These are phyloP conservation scores for Papilio elwesi DNA, from an alignment of 2,888 invertebrate species.

Conservation along the genomic window DNA sequence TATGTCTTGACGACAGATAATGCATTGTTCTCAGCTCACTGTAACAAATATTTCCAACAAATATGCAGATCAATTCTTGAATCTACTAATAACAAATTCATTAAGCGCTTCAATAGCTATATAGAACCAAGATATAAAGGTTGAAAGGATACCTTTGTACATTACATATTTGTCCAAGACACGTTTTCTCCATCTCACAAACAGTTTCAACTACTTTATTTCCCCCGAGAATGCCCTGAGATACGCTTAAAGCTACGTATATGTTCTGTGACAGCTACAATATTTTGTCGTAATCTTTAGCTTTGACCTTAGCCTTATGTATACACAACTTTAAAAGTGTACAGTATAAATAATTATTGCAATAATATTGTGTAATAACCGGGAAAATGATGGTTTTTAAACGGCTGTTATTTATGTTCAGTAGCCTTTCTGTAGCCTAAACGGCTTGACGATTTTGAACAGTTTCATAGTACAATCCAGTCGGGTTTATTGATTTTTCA, in stretches of 20 bases:
- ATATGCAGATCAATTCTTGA: background rate
- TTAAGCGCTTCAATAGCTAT: background rate
- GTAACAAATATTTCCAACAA: background rate
- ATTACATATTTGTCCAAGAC: slow-evolving; percentile 25
- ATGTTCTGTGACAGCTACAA: slow-evolving; percentile 11
- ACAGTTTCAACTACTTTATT: slow-evolving; percentile 33
- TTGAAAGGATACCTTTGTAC: background rate
- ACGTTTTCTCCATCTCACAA: slow-evolving; percentile 26
- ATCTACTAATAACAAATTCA: background rate
- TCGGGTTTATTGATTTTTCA: too few species aligned
- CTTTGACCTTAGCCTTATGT: background rate
- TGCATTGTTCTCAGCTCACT: too few species aligned
- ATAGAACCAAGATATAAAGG: background rate
- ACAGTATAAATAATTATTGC: background rate
- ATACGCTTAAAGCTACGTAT: slow-evolving; percentile 18
- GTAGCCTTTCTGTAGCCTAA: too few species aligned
- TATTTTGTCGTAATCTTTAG: slow-evolving; percentile 18
- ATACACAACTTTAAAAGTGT: background rate
- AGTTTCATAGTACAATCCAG: too few species aligned
- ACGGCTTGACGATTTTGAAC: too few species aligned
- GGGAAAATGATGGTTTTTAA: too few species aligned
- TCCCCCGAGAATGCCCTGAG: slow-evolving; percentile 33
- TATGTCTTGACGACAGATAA: too few species aligned
- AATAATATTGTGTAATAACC: too few species aligned
- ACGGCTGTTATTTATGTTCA: too few species aligned